A percentile compares a stretch with the other conserved stretches of the same genome.
These are phyloP conservation scores for Chrysomallon squamiferum DNA, from an alignment of 1,140 invertebrate species.

Conservation along the genomic window DNA sequence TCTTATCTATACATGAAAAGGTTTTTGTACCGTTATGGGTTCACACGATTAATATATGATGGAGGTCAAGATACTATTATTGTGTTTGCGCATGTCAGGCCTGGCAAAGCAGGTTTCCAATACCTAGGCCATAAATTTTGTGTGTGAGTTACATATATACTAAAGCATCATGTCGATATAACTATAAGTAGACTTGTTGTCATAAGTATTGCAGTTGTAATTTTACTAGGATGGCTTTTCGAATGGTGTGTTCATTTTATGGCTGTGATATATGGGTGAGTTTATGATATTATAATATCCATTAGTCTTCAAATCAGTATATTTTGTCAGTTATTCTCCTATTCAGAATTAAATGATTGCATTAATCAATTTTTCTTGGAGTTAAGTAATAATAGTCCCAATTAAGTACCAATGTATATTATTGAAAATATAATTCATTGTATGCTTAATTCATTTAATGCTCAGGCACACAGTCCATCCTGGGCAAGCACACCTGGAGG, in stretches of 20 bases:
- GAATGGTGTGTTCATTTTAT: background rate
- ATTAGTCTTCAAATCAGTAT: background rate
- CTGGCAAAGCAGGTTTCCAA: too few relatives aligned
- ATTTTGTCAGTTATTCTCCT: background rate
- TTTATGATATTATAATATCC: background rate
- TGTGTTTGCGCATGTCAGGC: too few relatives aligned
- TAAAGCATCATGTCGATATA: constrained; percentile 6
- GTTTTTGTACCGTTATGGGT: too few relatives aligned
- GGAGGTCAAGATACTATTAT: too few relatives aligned
- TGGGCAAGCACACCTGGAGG: too few relatives aligned
- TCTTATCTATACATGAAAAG: too few relatives aligned
- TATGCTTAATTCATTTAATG: background rate
- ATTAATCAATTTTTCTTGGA: too few relatives aligned
- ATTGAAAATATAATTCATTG: background rate
- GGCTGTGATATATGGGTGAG: constrained; percentile 2
- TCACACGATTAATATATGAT: too few relatives aligned
- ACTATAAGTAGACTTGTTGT: background rate
- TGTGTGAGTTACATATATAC: too few relatives aligned
- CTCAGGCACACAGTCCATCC: background rate
- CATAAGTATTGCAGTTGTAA: background rate
- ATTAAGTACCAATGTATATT: background rate
- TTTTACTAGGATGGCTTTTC: background rate
- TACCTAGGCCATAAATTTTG: too few relatives aligned
- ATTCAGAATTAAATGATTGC: background rate
- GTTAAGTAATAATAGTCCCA: background rate